A percentile compares a stretch with the other conserved stretches of the same genome.
These are phyloP conservation scores for Sipha flava DNA, from an alignment of 1,140 invertebrate genomes.

Conservation along the genomic window DNA sequence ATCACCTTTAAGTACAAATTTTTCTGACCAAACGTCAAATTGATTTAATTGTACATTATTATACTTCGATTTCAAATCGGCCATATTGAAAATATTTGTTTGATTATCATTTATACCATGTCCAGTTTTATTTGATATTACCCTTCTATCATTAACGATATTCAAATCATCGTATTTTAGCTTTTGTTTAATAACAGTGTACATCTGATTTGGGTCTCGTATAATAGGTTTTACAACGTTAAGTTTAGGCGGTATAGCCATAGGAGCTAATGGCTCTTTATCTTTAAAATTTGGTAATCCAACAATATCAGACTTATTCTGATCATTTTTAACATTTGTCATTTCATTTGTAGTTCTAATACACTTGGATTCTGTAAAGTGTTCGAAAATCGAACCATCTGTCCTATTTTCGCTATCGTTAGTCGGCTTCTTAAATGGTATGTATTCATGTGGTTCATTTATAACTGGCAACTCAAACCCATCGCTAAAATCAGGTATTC, in stretches of 20 bases:
- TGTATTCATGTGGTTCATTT: neutral
- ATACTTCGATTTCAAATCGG: neutral
- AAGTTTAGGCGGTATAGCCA: neutral
- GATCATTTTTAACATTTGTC: neutral
- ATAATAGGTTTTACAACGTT: slow-evolving; percentile 9
- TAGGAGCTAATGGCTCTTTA: slow-evolving; percentile 10
- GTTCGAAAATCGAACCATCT: slow-evolving; percentile 21
- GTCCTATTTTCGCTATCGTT: neutral
- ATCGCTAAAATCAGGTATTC: slow-evolving; percentile 11
- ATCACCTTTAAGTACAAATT: neutral
- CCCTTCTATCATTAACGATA: neutral
- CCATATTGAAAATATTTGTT: neutral
- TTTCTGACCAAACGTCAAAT: slow-evolving; percentile 22
- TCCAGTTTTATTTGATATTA: neutral
- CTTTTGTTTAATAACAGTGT: slow-evolving; percentile 20
- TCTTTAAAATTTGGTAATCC: slow-evolving; percentile 11
- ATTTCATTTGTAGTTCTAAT: neutral
- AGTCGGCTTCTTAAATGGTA: neutral
- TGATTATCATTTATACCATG: neutral
- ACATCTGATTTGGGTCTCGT: slow-evolving; percentile 4
- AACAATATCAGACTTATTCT: neutral
- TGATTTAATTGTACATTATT: neutral
- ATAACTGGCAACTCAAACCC: neutral
- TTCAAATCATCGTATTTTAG: neutral
- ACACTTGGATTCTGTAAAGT: neutral